These are phyloP conservation scores for Chaenodraco wilsoni DNA, from an alignment of 2,797 vertebrate species.

Conservation along the genomic window DNA sequence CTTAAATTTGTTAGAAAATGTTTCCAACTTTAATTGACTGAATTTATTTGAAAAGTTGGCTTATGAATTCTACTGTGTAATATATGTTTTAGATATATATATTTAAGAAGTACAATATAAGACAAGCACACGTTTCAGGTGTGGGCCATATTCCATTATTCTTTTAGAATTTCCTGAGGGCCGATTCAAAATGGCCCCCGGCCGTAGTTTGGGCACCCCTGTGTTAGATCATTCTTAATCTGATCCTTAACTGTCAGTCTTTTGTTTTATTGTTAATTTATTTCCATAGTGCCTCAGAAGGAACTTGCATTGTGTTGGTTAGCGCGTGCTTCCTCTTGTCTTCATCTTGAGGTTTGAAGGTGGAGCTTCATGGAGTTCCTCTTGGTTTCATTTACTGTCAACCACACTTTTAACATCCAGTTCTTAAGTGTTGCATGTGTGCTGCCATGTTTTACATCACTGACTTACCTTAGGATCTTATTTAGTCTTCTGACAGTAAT, in stretches of 20 bases:
- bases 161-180: too few relatives aligned
- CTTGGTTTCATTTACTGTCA: conserved; percentile 59
- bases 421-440: not conserved
- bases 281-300: not conserved
- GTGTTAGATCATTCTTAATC: not conserved
- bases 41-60: too few relatives aligned
- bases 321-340: conserved; percentile 52
- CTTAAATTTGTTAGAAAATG: too few relatives aligned
- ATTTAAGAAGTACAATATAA: too few relatives aligned
- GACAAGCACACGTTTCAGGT: too few relatives aligned
- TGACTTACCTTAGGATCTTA: not conserved
- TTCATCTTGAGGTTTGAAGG: conserved; percentile 60
- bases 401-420: conserved; percentile 8
- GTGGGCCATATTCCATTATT: too few relatives aligned
- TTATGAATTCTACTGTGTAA: too few relatives aligned
- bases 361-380: conserved; percentile 72
- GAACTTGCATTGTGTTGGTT: not conserved
- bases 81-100: too few relatives aligned
- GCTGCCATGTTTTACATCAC: conserved; percentile 46
- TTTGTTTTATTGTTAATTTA: not conserved
- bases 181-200: too few relatives aligned
- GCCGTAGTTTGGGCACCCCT: too few relatives aligned
- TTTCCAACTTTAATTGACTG: too few relatives aligned
- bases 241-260: not conserved
- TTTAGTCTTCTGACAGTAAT: not conserved